phyloP scores from a whole-genome alignment of 2,888 invertebrate species.

The Ormia ochracea region DNA sequence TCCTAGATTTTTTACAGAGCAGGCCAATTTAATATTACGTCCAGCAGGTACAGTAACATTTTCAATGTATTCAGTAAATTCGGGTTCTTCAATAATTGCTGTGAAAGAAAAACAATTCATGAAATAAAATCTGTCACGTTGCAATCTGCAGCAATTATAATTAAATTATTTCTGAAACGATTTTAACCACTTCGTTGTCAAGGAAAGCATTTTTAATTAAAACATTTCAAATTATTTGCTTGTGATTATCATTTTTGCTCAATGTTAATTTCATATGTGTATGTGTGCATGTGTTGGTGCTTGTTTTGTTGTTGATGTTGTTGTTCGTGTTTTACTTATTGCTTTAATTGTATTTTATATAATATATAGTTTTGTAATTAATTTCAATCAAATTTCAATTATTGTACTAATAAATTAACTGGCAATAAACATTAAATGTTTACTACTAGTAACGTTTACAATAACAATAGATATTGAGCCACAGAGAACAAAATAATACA shows the following conservation, averaged over 20 bases:
- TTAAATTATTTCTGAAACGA: neutral
- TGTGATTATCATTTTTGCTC: conserved; percentile 21
- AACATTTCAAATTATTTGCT: conserved; percentile 21
- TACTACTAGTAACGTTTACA: conserved; percentile 28
- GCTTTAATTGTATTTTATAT: conserved; percentile 38
- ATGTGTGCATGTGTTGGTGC: neutral
- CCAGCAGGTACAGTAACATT: conserved; percentile 91
- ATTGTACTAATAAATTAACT: conserved; percentile 65
- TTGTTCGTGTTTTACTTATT: conserved; percentile 19
- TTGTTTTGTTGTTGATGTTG: neutral
- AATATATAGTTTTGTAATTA: conserved; percentile 59
- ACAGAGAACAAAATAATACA: neutral
- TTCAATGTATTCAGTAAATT: conserved; percentile 92
- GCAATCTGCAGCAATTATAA: neutral
- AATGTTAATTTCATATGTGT: neutral
- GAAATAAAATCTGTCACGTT: neutral
- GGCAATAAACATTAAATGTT: conserved; percentile 57
- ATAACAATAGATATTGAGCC: conserved; percentile 7
- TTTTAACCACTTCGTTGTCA: too few species aligned
- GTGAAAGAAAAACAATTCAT: conserved; percentile 77
- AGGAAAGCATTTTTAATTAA: conserved; percentile 3
- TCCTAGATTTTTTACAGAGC: conserved; percentile 93
- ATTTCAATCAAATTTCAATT: conserved; percentile 66
- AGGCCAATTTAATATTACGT: conserved; percentile 90
- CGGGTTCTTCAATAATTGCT: conserved; percentile 88